Base-by-base conservation (phyloP, 2,797 vertebrate species). In the Lithobates sylvaticus region DNA sequence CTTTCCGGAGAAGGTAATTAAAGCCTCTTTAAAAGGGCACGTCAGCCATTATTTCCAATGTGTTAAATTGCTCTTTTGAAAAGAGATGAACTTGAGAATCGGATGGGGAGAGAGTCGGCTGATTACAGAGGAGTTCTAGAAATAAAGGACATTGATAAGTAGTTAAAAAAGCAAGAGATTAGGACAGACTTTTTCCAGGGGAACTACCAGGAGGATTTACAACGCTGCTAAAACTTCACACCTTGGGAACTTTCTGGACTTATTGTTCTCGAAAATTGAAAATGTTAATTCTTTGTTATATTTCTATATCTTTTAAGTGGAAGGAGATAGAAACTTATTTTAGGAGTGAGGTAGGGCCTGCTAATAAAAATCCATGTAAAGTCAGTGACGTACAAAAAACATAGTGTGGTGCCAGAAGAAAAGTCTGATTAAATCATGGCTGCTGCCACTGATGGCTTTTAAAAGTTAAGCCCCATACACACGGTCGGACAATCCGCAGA, bases 221-320 rank as follows among this genome's bases (percentile, higher is more conserved):
- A 69, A 54, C 58, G 2, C 58, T 13, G 64, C 79, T 84, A 84
- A 79, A 87, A 80, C 70, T 70, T 87, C 47, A 78, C 54, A 58
- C 69, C 76, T 87, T 64, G 6, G 76, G 68, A 83, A 82, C 21
- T 78, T 58, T n/a, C 67, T 13, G 10, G 8, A 72, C 18, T 71
- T 72, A 70, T 82, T 83, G 80, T 86, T 86, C 85, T 73, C 16
- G 32, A 86, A 86, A 83, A 86, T 83, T 83, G 75, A 86, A 86
- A 83, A 83, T 78, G 50, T 36, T 23, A 78, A 44, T 86, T 86
- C 67, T 64, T 86, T 27, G n/a, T 18, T 1, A 44, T 68, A 44
- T 44, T 82, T 76, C 34, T 27, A 5, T 15, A 71, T 81, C 34
- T 72, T 44, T 65, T 74, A 3, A 47, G 9, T 70, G 47, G 54